Conservation (phyloP, 2,797 vertebrate species). For the Ciconia nigra region DNA sequence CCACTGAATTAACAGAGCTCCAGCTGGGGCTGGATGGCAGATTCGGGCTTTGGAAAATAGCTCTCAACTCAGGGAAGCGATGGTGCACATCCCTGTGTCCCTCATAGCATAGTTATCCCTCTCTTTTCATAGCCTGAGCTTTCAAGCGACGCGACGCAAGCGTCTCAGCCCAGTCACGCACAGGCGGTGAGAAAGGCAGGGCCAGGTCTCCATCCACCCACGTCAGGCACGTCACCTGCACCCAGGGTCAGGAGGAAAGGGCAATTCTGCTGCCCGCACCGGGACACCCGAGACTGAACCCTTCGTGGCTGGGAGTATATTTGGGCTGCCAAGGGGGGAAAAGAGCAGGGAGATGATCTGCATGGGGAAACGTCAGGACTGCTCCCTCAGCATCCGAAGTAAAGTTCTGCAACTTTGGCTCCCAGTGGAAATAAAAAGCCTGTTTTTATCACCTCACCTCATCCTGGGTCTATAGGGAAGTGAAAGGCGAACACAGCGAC, state of each 20-base stretch:
- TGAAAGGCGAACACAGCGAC: constrained; percentile 16
- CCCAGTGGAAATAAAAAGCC: constrained; percentile 47
- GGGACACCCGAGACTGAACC: background rate
- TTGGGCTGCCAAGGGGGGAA: background rate
- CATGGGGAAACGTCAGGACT: background rate
- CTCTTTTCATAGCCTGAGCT: background rate
- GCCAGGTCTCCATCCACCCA: background rate
- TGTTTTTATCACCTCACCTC: constrained; percentile 64
- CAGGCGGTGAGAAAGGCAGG: background rate
- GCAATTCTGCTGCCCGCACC: background rate
- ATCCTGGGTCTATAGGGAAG: background rate
- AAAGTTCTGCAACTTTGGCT: background rate
- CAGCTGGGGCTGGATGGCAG: background rate
- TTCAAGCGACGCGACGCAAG: rapidly evolving
- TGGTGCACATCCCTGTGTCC: background rate
- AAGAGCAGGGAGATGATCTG: background rate
- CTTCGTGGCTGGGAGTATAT: background rate
- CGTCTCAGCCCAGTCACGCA: background rate
- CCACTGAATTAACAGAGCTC: background rate
- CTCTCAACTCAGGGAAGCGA: background rate
- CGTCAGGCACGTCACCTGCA: background rate
- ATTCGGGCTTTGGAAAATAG: background rate
- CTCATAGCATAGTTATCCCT: background rate
- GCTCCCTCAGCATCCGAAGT: background rate
- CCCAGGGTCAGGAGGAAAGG: background rate